These are phyloP conservation scores for Acrobasis consociella DNA, from an alignment of 2,888 invertebrate species.

Conservation along the genomic window DNA sequence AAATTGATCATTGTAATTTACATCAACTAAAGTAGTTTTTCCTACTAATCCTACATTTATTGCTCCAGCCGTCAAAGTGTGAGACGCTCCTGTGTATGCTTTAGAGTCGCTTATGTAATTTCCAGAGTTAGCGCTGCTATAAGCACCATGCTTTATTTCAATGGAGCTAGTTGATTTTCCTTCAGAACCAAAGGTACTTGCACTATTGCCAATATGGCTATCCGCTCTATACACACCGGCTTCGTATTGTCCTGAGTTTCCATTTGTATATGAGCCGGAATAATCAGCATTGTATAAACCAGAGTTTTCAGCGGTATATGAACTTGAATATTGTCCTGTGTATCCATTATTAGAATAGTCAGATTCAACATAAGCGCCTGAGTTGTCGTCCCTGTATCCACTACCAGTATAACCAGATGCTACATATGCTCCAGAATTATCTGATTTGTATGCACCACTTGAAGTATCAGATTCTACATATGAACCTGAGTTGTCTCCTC, in stretches of 20 bases:
- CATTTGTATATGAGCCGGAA: constrained; percentile 51
- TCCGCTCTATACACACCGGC: constrained; percentile 60
- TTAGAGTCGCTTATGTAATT: constrained; percentile 61
- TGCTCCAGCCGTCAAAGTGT: constrained; percentile 72
- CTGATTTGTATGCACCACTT: not conserved
- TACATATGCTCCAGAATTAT: not conserved
- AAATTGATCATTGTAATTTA: constrained; percentile 54
- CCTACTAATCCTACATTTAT: constrained; percentile 76
- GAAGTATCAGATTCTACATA: constrained; percentile 28
- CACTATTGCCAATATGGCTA: constrained; percentile 54
- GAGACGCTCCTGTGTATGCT: constrained; percentile 63
- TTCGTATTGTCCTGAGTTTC: constrained; percentile 57
- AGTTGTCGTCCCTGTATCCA: constrained; percentile 27
- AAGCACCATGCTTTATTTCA: constrained; percentile 45
- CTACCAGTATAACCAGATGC: not conserved
- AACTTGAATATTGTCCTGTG: constrained; percentile 41
- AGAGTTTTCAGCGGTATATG: constrained; percentile 39
- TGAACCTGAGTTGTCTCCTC: constrained; percentile 40
- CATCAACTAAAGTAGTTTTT: constrained; percentile 71
- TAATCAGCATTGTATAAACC: constrained; percentile 47
- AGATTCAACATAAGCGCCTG: constrained; percentile 32
- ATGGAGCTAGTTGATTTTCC: constrained; percentile 31
- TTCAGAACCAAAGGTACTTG: constrained; percentile 30
- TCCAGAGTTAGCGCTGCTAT: constrained; percentile 57
- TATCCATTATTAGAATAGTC: constrained; percentile 33